Percentiles rank a stretch among this genome's conserved stretches.
Evolutionary conservation across 2,113 vertebrate genomes (phyloP).

Genomic region (Apodemus sylvaticus): DNA sequence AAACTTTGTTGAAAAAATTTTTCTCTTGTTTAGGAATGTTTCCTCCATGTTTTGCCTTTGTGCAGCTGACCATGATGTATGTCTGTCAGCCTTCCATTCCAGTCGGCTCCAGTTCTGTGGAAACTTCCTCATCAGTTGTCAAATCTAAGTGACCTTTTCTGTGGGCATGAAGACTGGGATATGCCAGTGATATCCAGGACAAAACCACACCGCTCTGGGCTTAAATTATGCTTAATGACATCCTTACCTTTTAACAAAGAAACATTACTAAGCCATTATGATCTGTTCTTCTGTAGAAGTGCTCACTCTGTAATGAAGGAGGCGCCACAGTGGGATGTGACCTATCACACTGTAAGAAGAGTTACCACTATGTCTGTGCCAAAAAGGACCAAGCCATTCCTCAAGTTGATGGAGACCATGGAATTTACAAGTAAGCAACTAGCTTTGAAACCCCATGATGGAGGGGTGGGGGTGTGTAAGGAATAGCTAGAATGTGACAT

Average conservation of each 20-base stretch:
- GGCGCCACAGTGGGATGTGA: constrained; percentile 88
- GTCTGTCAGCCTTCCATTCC: neutral
- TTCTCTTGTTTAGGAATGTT: neutral
- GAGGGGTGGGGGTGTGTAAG: no score
- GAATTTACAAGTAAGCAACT: constrained; percentile 76
- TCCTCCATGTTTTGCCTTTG: constrained; percentile 11
- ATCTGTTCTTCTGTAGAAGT: constrained; percentile 78
- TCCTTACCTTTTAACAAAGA: constrained; percentile 18
- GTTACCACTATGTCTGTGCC: constrained; percentile 87
- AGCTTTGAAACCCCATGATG: neutral
- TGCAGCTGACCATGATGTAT: neutral
- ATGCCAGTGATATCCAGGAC: neutral
- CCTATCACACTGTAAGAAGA: constrained; percentile 76
- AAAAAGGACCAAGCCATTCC: constrained; percentile 72
- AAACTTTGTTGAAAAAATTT: neutral
- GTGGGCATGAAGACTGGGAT: neutral
- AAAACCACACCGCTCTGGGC: neutral
- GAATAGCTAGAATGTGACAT: no score
- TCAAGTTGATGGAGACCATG: constrained; percentile 67
- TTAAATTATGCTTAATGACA: constrained; percentile 15
- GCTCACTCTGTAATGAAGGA: constrained; percentile 79
- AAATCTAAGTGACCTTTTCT: neutral
- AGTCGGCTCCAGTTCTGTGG: neutral
- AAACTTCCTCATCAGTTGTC: neutral
- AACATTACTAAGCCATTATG: constrained; percentile 9